Evolutionary conservation across 2,888 invertebrate genomes (phyloP), one percentile per base, ranked within the genome.

Genomic region (Hermaeophaga mercurialis): DNA sequence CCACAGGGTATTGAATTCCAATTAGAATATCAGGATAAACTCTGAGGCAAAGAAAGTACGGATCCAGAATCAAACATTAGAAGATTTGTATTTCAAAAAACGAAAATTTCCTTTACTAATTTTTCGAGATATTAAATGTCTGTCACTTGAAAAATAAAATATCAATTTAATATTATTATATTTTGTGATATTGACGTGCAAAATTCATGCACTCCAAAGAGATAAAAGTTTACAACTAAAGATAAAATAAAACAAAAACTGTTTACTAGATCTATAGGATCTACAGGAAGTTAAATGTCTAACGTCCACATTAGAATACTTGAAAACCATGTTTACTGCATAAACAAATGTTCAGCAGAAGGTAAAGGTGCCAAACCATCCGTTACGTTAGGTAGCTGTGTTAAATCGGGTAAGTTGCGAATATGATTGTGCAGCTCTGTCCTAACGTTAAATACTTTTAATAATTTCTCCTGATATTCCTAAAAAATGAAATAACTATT

Each of bases 271-370:
- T 31, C 31, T 31, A 31, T 4, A n/a, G n/a, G n/a, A n/a, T n/a
- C n/a, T n/a, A n/a, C n/a, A n/a, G n/a, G 12, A 12, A 31, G 31
- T n/a, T 31, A 11, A 31, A 11, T 31, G 31, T 31, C 3, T n/a
- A 11, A 12, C 12, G 11, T 19, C n/a, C n/a, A 24, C 19, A 48
- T 9, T 36, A 7, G 24, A 18, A 39, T 19, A 38, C 7, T 22
- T 11, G 11, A 41, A 11, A 18, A n/a, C 3, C 22, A 41, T 43
- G 19, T 45, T 59, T 60, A 70, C 49, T 66, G 71, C 72, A 91
- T 92, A 79, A 97, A 97, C 33, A 97, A 84, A 79, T 97, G 96
- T 1, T 96, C 96, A 28, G 96, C 96, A 2, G 96, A 95, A 28
- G 96, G 96, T 62, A 97, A 80, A 0, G 97, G 96, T 24, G 94